phyloP scores from a whole-genome alignment of 2,888 invertebrate genomes.

The Apeira syringaria region DNA sequence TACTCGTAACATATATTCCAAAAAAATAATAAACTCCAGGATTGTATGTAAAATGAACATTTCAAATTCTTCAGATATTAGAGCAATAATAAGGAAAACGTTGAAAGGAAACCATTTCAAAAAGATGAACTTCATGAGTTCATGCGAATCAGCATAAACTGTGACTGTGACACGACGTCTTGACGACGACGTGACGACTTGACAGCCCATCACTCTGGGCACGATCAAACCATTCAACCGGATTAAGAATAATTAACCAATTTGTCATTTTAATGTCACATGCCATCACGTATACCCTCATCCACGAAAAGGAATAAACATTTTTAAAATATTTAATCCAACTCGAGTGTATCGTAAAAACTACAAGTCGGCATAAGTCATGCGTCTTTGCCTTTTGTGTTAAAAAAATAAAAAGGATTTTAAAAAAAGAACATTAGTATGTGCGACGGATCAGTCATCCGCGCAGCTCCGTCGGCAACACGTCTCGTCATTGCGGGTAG shows the following conservation, averaged over 20 bases:
- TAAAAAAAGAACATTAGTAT: conserved; percentile 76
- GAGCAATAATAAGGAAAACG: conserved; percentile 7
- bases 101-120: conserved; percentile 21
- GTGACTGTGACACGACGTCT: conserved; percentile 28
- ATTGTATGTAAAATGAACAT: background rate
- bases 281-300: conserved; percentile 75
- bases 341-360: conserved; percentile 74
- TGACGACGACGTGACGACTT: conserved; percentile 37
- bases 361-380: conserved; percentile 79
- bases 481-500: conserved; percentile 61
- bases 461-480: conserved; percentile 62
- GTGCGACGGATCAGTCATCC: conserved; percentile 79
- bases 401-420: conserved; percentile 69
- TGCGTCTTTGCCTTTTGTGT: conserved; percentile 74
- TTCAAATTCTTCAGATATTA: background rate
- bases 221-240: conserved; percentile 71
- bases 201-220: conserved; percentile 61
- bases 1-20: too few relatives aligned
- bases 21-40: too few relatives aligned
- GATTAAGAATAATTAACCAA: conserved; percentile 82
- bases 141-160: conserved; percentile 32
- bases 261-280: conserved; percentile 83
- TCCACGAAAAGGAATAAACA: conserved; percentile 63
- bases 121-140: conserved; percentile 48
- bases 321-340: conserved; percentile 77